Conservation (phyloP, 2,797 vertebrate genomes). For the Staurois parvus region DNA sequence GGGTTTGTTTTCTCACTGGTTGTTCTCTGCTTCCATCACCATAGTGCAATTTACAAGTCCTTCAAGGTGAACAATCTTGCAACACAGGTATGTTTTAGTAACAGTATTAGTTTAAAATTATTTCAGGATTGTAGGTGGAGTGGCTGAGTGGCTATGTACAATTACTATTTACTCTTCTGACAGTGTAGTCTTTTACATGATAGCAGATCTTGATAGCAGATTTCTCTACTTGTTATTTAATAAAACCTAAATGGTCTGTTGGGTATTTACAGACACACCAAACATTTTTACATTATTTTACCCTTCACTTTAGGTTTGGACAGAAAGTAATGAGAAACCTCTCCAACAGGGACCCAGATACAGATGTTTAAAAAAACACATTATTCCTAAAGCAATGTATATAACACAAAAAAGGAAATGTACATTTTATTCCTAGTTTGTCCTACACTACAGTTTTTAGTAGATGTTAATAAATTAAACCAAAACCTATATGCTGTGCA, state of each 20-base stretch:
- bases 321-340: too few species aligned
- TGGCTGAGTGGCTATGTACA: conserved; percentile 26
- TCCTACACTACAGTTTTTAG: too few species aligned
- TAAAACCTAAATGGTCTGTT: background rate
- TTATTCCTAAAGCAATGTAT: too few species aligned
- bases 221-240: background rate
- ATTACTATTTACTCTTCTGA: conserved; percentile 38
- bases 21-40: conserved; percentile 64
- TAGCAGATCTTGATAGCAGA: background rate
- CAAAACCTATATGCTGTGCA: too few species aligned
- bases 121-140: conserved; percentile 34
- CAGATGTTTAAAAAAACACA: too few species aligned
- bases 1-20: conserved; percentile 65
- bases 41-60: conserved; percentile 53
- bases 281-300: too few species aligned
- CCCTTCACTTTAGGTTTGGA: too few species aligned
- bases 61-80: conserved; percentile 53
- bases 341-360: too few species aligned
- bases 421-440: too few species aligned
- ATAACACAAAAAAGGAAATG: too few species aligned
- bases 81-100: conserved; percentile 49
- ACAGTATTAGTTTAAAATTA: conserved; percentile 38
- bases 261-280: too few species aligned
- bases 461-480: too few species aligned
- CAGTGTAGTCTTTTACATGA: conserved; percentile 17